Conservation (phyloP, 2,113 vertebrate genomes). For the Romanogobio albipinnatus region DNA sequence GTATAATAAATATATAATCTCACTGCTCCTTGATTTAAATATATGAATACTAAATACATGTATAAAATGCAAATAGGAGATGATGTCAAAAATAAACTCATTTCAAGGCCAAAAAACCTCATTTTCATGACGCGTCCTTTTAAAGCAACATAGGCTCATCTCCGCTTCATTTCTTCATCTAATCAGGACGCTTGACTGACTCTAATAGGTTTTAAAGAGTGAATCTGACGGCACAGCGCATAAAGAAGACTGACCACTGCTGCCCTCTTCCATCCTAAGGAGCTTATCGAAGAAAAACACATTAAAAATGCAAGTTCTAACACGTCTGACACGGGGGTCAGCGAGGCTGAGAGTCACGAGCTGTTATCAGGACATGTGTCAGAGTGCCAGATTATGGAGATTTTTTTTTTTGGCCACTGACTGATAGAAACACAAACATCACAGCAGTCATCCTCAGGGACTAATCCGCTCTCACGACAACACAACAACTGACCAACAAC, state of each 20-base stretch:
- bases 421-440: constrained; percentile 59
- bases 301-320: constrained; percentile 45
- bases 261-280: constrained; percentile 28
- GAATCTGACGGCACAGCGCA: not conserved
- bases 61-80: not conserved
- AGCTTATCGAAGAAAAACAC: constrained; percentile 43
- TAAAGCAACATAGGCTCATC: constrained; percentile 4
- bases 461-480: not conserved
- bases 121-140: constrained; percentile 54
- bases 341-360: not conserved
- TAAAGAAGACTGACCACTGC: constrained; percentile 25
- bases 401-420: not conserved
- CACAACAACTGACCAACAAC: constrained; percentile 53
- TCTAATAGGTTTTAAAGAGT: constrained; percentile 30
- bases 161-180: constrained; percentile 38
- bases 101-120: constrained; percentile 57
- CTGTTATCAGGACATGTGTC: constrained; percentile 10
- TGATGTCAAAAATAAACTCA: not conserved
- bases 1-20: too few species aligned
- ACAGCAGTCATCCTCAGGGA: constrained; percentile 21
- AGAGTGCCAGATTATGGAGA: constrained; percentile 22
- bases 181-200: constrained; percentile 27
- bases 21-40: too few species aligned
- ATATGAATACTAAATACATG: too few species aligned
- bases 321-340: constrained; percentile 5